Conservation (phyloP, 2,888 invertebrate species). For the Drosophila mulleri region DNA sequence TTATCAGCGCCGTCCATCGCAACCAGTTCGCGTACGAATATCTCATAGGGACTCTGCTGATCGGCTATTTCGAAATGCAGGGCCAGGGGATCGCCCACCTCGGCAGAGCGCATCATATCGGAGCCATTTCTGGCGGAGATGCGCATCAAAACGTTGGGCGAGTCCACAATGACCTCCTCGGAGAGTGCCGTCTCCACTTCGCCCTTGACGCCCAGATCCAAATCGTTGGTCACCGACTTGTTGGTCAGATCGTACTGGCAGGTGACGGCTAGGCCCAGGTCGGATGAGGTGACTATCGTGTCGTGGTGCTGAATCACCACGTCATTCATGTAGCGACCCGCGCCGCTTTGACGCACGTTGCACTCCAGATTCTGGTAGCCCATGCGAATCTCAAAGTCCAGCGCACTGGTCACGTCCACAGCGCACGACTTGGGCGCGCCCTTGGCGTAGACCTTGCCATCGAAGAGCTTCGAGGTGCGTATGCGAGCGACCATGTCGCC, state of each 20-base stretch:
- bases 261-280: conserved; percentile 95
- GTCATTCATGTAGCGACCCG: conserved; percentile 94
- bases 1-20: conserved; percentile 97
- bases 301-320: conserved; percentile 97
- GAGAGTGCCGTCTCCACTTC: conserved; percentile 93
- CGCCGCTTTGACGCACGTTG: conserved; percentile 94
- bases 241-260: conserved; percentile 97
- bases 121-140: conserved; percentile 94
- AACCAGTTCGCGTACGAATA: conserved; percentile 96
- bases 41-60: conserved; percentile 96
- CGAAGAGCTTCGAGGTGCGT: conserved; percentile 95
- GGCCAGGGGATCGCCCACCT: conserved; percentile 96
- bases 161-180: conserved; percentile 96
- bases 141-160: conserved; percentile 97
- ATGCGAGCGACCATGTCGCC: conserved; percentile 97
- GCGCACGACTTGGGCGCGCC: conserved; percentile 97
- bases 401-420: conserved; percentile 93
- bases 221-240: conserved; percentile 96
- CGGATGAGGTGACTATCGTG: conserved; percentile 96
- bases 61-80: conserved; percentile 96
- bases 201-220: conserved; percentile 93
- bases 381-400: conserved; percentile 96
- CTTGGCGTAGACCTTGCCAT: conserved; percentile 87
- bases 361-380: conserved; percentile 96
- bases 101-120: conserved; percentile 93